Base-by-base conservation (phyloP, 2,888 invertebrate genomes). In the Cantharis nigra region DNA sequence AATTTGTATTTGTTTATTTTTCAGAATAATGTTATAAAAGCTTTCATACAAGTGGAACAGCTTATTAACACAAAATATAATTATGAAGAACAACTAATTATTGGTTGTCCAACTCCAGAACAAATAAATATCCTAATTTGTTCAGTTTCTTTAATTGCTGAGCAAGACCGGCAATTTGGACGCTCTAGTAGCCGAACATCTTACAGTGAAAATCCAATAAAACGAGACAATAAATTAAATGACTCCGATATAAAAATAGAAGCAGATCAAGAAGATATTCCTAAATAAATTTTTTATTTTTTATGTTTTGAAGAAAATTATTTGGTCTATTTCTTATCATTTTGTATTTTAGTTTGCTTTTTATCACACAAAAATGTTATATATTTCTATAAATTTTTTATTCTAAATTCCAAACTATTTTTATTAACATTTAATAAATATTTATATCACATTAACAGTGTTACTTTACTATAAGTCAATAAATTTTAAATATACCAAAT, bases 101-200 rank as follows among this genome's bases (percentile, higher is more conserved):
- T 98, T 4, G 97, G 94, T 10, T 97, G 98, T 85, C 98, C 98
- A 0, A 93, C 97, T 2, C 94, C 96, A 2, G 98, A 99, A 86
- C 98, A 98, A 89, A 93, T 98, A 11, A 95, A 96, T n/a, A 92
- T 96, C 63, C 91, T 97, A 83, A 91, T 97, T 78, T 96, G 96
- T 10, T 96, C 96, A 1, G 93, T 95, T 1, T 95, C 94, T 77
- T 90, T 95, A 64, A 90, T 92, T 72, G 90, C 83, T 74, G 85
- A 85, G 74, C 85, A 86, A 65, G 86, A 87, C 69, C 78, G 67
- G 70, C 73, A 77, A 23, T 63, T 76, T 63, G 67, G 16, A 23
- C 20, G 65, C 13, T 67, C 65, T n/a, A 67, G 26, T 18, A 67
- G 65, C 23, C 23, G 26, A 23, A 67, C 16, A 10, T 67, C 18